These are phyloP conservation scores for Sepioteuthis lessoniana DNA, from an alignment of 2,888 invertebrate genomes.

Conservation along the genomic window DNA sequence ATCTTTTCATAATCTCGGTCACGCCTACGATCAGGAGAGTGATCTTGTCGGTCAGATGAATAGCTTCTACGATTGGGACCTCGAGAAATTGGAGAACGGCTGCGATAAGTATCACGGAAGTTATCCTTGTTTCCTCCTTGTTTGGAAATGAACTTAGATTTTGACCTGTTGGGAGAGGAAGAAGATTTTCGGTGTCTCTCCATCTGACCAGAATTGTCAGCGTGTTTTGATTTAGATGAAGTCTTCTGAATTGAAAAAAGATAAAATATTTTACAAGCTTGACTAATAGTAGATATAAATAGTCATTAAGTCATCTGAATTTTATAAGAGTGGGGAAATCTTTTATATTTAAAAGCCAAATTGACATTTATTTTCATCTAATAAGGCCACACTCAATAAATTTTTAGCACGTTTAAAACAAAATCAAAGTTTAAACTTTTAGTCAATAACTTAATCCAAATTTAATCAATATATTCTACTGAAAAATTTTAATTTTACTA, in stretches of 20 bases:
- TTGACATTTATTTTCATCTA: too few relatives aligned
- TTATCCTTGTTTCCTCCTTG: background rate
- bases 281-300: background rate
- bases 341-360: too few relatives aligned
- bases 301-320: too few relatives aligned
- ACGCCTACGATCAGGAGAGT: conserved; percentile 42
- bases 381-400: too few relatives aligned
- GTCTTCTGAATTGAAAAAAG: conserved; percentile 35
- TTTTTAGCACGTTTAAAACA: too few relatives aligned
- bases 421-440: too few relatives aligned
- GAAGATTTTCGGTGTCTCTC: conserved; percentile 48
- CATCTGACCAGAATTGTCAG: conserved; percentile 51
- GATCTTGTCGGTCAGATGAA: conserved; percentile 51
- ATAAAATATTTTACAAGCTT: background rate
- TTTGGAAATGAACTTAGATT: conserved; percentile 35
- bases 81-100: conserved; percentile 36
- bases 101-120: background rate
- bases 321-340: too few relatives aligned
- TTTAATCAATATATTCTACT: too few relatives aligned
- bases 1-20: conserved; percentile 1
- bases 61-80: conserved; percentile 34
- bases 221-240: conserved; percentile 48
- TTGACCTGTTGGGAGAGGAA: background rate
- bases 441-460: too few relatives aligned
- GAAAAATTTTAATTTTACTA: too few relatives aligned